phyloP scores from a whole-genome alignment of 2,113 vertebrate species.

The Camarhynchus parvulus region DNA sequence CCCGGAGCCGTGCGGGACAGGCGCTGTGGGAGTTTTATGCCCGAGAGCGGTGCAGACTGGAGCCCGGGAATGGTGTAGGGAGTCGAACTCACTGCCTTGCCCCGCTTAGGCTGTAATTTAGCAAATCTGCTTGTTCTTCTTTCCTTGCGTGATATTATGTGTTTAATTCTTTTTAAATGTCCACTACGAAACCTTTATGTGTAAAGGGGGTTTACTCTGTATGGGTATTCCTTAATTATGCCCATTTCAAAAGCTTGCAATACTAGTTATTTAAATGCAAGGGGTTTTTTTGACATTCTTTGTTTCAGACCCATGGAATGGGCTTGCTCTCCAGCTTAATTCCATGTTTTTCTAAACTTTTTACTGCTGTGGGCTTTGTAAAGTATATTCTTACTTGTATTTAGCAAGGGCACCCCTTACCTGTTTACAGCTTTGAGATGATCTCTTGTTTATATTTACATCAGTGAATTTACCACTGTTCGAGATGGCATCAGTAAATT shows the following conservation, averaged over 20 bases:
- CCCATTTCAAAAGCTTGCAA: not conserved
- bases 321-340: not conserved
- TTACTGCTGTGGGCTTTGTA: not conserved
- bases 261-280: not conserved
- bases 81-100: not conserved
- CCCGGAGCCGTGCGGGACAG: not conserved
- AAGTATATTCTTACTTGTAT: not conserved
- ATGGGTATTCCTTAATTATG: not conserved
- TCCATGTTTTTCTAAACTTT: not conserved
- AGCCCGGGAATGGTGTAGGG: not conserved
- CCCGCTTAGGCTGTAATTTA: not conserved
- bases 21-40: not conserved
- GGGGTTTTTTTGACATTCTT: not conserved
- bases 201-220: not conserved
- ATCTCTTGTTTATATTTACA: not conserved
- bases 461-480: not conserved
- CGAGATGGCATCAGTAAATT: not conserved
- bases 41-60: not conserved
- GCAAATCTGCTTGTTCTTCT: not conserved
- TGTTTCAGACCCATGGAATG: not conserved
- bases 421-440: slow-evolving; percentile 47
- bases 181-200: not conserved
- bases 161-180: not conserved
- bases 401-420: slow-evolving; percentile 33
- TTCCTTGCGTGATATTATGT: not conserved